Evolutionary conservation across 2,797 vertebrate species (phyloP), one percentile per base, ranked within the genome.

Genomic region (Botia kubotai): DNA sequence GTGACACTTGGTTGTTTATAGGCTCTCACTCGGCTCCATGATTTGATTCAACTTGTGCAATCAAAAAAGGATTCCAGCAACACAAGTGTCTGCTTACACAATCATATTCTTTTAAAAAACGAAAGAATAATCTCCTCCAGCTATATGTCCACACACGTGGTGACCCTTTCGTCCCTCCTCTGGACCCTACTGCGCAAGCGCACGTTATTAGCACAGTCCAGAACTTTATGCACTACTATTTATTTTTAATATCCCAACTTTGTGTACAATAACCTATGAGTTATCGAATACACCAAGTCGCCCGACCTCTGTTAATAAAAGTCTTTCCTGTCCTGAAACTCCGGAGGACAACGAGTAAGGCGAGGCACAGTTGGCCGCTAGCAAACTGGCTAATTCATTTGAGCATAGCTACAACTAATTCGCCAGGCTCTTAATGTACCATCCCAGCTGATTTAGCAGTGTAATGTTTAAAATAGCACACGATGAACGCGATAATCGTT

Each of bases 311-410:
- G 65, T 69, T 21, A 65, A 60, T 21, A 4, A 39, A 57, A 48
- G 4, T 1, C 3, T 14, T 48, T 12, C 33, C 29, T 2, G 23
- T 43, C 46, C 2, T 74, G 16, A 53, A 57, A 36, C 7, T 26
- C 0, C 11, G 1, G 12, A 48, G 0, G 26, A 8, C 3, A 43
- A 21, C n/a, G 46, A 19, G 6, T 63, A 10, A 60, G 17, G 16
- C 71, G 16, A 50, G 2, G 26, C 68, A 77, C 73, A 73, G 67
- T 67, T 74, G 63, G 71, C 63, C 62, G 66, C 71, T 73, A 72
- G 72, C 82, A 76, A 50, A 57, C 62, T 33, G 67, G 76, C 80
- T 84, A 84, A 68, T 50, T 33, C 52, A 66, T 39, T 0, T 67
- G 71, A 60, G 62, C 79, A 72, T 55, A 72, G 6, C 63, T 57